Percentiles rank a stretch among this genome's conserved stretches.
phyloP scores from a whole-genome alignment of 2,888 invertebrate species.

The Calephelis perditalis region DNA sequence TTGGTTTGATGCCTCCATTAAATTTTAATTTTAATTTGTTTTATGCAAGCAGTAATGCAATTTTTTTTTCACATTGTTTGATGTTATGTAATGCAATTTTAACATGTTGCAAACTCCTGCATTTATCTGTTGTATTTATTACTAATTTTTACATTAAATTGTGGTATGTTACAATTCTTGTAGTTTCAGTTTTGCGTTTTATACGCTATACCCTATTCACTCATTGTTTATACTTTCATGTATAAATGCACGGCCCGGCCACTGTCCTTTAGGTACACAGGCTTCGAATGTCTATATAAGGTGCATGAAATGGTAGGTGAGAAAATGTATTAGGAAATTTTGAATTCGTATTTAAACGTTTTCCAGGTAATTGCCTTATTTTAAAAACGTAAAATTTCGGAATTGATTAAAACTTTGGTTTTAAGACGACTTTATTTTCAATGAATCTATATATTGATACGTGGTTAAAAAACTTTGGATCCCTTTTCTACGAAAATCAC shows the following conservation, averaged over 20 bases:
- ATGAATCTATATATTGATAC: no score
- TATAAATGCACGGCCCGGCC: slow-evolving; percentile 35
- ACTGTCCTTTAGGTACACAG: slow-evolving; percentile 2
- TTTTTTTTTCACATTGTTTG: slow-evolving; percentile 77
- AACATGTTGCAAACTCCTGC: slow-evolving; percentile 81
- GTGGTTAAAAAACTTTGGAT: no score
- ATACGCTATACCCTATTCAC: slow-evolving; percentile 56
- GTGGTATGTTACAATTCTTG: slow-evolving; percentile 82
- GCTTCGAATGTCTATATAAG: background rate
- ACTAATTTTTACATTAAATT: slow-evolving; percentile 86
- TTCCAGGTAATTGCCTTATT: no score
- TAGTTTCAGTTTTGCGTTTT: slow-evolving; percentile 73
- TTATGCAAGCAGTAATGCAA: slow-evolving; percentile 78
- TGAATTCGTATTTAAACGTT: no score
- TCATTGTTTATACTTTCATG: slow-evolving; percentile 34
- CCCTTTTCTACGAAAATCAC: no score
- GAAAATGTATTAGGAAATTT: no score
- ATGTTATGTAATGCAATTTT: slow-evolving; percentile 79
- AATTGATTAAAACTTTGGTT: no score
- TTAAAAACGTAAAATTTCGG: no score
- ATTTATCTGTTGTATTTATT: slow-evolving; percentile 83
- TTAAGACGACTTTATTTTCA: no score
- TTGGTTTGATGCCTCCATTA: slow-evolving; percentile 78
- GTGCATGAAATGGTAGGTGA: slow-evolving; percentile 1
- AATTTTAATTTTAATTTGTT: slow-evolving; percentile 76